Conservation (phyloP, 2,113 vertebrate genomes). For the Brachypteracias leptosomus region DNA sequence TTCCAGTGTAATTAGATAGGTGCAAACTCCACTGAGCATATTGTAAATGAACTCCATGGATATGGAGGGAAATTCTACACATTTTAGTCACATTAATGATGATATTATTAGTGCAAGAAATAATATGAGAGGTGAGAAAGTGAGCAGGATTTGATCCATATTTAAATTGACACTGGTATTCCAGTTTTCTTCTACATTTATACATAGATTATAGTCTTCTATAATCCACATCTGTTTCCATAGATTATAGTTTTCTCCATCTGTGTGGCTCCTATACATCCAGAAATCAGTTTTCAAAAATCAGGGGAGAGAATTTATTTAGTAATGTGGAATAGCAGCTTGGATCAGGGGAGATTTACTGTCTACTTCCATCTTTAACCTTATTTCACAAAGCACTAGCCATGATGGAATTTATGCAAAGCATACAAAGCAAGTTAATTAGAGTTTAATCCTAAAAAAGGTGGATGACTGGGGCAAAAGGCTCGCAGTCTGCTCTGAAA, state of each 20-base stretch:
- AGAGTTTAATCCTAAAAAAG: background rate
- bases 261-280: background rate
- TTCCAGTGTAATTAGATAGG: background rate
- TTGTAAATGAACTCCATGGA: background rate
- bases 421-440: background rate
- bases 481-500: background rate
- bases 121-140: background rate
- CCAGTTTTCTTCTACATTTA: background rate
- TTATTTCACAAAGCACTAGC: background rate
- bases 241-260: background rate
- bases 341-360: background rate
- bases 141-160: background rate
- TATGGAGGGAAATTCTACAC: background rate
- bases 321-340: background rate
- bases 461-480: background rate
- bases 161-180: background rate
- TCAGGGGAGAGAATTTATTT: background rate
- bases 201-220: background rate
- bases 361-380: background rate
- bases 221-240: background rate
- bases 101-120: background rate
- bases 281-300: background rate
- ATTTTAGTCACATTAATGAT: background rate
- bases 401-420: background rate
- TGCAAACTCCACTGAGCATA: background rate